Evolutionary conservation across 1,140 invertebrate genomes (phyloP), one percentile per base, ranked within the genome.

Genomic region (Anastatus disparis): DNA sequence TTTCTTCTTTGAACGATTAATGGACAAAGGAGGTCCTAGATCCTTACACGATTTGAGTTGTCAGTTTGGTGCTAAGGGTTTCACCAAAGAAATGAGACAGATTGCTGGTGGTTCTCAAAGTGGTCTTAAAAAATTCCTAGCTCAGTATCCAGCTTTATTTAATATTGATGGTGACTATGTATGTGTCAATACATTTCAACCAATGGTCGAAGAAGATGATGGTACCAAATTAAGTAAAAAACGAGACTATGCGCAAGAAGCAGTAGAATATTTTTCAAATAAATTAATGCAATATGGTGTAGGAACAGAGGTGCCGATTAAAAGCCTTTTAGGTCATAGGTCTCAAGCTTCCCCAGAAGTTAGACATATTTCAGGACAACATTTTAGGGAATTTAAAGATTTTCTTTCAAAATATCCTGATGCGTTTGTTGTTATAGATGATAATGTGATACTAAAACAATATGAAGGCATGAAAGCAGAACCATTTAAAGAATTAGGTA

Each of bases 1-100:
- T 76, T 98, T 98, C 86, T 98, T 98, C 86, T 92, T 98, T 78
- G 97, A 98, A 86, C 92, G 95, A 80, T 87, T 98, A 63, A 89
- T 98, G 88, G 95, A 97, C 83, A 97, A 97, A 87, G 93, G 93
- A 71, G 95, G 95, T 83, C 94, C 95, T 66, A 90, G 97, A 80
- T 97, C 96, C 50, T 88, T 98, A 73, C 97, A 98, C 85, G 97
- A 98, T 87, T 89, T 98, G 67, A 96, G 94, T 80, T 98, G 97
- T 87, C 95, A 97, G 85, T 97, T 97, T 86, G 95, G 96, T 77
- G 95, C 95, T 69, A 97, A 96, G 86, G 95, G 95, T 59, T 97
- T 97, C 81, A 96, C 95, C 3, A 96, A 96, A 88, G 95, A 97
- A 87, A 96, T 95, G 94, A 88, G 94, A 74, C 95, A 97, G 86